Conservation (phyloP, 2,113 vertebrate genomes). For the Diphyllodes magnificus region DNA sequence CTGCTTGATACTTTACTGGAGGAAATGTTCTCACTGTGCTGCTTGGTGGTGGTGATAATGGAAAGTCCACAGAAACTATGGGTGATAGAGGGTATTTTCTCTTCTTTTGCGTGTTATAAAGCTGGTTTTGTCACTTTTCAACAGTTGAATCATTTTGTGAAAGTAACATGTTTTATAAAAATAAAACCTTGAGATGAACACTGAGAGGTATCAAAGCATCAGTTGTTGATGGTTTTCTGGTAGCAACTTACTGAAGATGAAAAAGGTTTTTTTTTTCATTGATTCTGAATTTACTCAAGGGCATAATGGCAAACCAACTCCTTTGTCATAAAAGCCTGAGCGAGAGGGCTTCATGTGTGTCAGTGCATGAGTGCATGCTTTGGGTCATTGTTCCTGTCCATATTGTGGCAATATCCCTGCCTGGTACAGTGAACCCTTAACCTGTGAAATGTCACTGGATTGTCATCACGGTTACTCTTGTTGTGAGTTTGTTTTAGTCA, state of each 20-base stretch:
- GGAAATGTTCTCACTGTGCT: not conserved
- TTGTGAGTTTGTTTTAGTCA: not conserved
- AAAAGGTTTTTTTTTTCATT: not conserved
- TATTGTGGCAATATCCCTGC: not conserved
- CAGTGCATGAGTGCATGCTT: rapidly evolving
- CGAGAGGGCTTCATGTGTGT: rapidly evolving
- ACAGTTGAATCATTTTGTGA: not conserved
- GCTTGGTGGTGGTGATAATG: not conserved
- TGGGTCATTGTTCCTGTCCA: not conserved
- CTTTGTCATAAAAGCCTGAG: not conserved
- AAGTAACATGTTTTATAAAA: not conserved
- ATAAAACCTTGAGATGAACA: not conserved
- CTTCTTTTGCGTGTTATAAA: not conserved
- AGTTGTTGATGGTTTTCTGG: not conserved
- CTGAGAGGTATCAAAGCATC: not conserved
- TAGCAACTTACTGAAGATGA: not conserved
- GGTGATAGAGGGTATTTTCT: not conserved
- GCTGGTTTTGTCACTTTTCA: not conserved
- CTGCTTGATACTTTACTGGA: not conserved
- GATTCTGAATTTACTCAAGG: not conserved
- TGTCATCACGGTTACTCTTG: not conserved
- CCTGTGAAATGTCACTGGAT: not conserved
- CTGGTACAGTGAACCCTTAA: not conserved
- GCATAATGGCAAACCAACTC: not conserved
- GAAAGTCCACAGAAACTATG: not conserved